Conservation (phyloP, 2,113 vertebrate genomes). For the Rhinopomastus cyanomelas region DNA sequence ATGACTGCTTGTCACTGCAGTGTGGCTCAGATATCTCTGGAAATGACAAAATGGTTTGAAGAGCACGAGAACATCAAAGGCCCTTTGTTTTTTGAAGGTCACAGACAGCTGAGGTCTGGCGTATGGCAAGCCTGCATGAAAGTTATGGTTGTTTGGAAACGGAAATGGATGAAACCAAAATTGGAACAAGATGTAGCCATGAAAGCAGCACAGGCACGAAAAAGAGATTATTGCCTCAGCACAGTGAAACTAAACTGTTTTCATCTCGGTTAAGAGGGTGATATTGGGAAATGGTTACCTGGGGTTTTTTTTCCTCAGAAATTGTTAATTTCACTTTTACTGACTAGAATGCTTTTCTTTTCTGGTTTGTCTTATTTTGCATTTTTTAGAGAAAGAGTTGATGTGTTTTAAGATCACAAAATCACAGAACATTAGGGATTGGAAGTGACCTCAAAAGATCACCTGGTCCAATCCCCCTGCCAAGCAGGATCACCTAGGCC, state of each 20-base stretch:
- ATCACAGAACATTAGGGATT: too few relatives aligned
- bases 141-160: slow-evolving; percentile 5
- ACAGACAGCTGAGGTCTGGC: slow-evolving; percentile 46
- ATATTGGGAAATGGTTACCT: neutral
- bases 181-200: slow-evolving; percentile 58
- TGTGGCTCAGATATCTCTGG: slow-evolving; percentile 40
- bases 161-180: slow-evolving; percentile 56
- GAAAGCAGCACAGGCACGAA: slow-evolving; percentile 4
- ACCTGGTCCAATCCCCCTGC: too few relatives aligned
- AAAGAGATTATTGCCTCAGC: slow-evolving; percentile 27
- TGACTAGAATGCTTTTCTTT: neutral
- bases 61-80: slow-evolving; percentile 43
- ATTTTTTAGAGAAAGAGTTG: neutral
- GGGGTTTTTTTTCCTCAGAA: neutral
- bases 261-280: neutral
- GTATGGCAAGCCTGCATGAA: slow-evolving; percentile 24
- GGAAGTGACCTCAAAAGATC: too few relatives aligned
- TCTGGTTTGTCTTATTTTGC: neutral
- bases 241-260: neutral
- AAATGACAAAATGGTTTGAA: slow-evolving; percentile 63
- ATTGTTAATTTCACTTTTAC: neutral
- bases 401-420: neutral
- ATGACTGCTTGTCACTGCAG: slow-evolving; percentile 31
- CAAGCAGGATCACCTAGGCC: too few relatives aligned
- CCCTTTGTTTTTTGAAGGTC: slow-evolving; percentile 54